Evolutionary conservation across 2,797 vertebrate species (phyloP).

Genomic region (Prunella strophiata): DNA sequence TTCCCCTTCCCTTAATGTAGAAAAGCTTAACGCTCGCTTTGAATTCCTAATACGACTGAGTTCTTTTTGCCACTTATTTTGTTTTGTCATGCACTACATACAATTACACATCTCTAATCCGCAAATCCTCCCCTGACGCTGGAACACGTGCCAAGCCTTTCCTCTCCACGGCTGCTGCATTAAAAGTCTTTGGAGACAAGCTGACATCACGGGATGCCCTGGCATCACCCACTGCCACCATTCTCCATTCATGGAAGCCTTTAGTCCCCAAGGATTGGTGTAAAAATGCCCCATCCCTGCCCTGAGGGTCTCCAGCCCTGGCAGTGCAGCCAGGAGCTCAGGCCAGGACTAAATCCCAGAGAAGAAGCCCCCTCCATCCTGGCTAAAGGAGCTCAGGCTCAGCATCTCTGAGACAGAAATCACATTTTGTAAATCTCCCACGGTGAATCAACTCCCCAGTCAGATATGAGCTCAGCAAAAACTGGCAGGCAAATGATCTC

Average conservation of each 20-base stretch:
- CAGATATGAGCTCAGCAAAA: constrained; percentile 68
- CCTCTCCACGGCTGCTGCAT: background rate
- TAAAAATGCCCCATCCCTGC: background rate
- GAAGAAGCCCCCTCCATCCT: background rate
- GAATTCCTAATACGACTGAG: constrained; percentile 60
- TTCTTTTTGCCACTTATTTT: constrained; percentile 67
- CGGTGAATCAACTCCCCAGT: constrained; percentile 49
- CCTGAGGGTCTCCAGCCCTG: background rate
- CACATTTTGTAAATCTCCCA: constrained; percentile 38
- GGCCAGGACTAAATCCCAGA: background rate
- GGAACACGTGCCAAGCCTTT: constrained; percentile 55
- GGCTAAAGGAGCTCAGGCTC: constrained; percentile 25
- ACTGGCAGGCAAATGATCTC: constrained; percentile 66
- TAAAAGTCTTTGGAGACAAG: background rate
- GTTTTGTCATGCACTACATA: constrained; percentile 72
- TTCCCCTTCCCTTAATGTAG: background rate
- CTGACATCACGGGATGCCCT: background rate
- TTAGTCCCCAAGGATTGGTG: background rate
- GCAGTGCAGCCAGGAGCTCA: background rate
- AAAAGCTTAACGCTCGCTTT: constrained; percentile 35
- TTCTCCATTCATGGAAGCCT: background rate
- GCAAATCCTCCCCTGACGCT: constrained; percentile 65
- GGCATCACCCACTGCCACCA: background rate
- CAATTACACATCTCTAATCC: constrained; percentile 69
- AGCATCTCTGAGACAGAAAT: constrained; percentile 33